These are phyloP conservation scores for Odontamblyopus rebecca DNA, from an alignment of 2,797 vertebrate species.

Conservation along the genomic window DNA sequence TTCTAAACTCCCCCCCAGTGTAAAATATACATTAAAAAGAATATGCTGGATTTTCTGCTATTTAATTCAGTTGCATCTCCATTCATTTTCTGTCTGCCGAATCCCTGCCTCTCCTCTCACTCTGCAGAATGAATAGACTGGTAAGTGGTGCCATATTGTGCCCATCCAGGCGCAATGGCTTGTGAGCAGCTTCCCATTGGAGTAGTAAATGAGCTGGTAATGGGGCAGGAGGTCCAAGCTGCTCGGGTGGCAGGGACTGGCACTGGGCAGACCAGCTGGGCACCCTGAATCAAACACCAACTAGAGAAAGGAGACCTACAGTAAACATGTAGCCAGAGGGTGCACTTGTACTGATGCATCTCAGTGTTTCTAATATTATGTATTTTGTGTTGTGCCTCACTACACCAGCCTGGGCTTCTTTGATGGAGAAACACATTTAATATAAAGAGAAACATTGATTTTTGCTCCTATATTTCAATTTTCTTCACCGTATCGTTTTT, in stretches of 20 bases:
- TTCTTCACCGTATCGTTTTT: slow-evolving; percentile 12
- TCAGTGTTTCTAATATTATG: slow-evolving; percentile 7
- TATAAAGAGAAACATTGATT: slow-evolving; percentile 24
- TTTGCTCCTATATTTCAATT: slow-evolving; percentile 18
- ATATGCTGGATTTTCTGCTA: slow-evolving; percentile 30
- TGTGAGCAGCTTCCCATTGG: slow-evolving; percentile 67
- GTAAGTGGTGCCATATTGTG: slow-evolving; percentile 81
- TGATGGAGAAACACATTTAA: slow-evolving; percentile 12
- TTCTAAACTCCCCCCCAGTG: slow-evolving; percentile 17
- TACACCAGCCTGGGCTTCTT: slow-evolving; percentile 24
- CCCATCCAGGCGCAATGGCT: slow-evolving; percentile 71
- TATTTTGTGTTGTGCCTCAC: slow-evolving; percentile 31
- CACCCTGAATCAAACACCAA: slow-evolving; percentile 65
- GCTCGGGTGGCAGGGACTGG: slow-evolving; percentile 52
- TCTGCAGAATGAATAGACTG: slow-evolving; percentile 62
- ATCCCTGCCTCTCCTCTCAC: slow-evolving; percentile 43
- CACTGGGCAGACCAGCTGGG: slow-evolving; percentile 63
- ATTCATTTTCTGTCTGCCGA: slow-evolving; percentile 43
- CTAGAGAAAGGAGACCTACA: slow-evolving; percentile 37
- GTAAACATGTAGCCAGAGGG: slow-evolving; percentile 30
- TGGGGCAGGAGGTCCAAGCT: slow-evolving; percentile 67
- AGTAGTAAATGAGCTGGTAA: slow-evolving; percentile 75
- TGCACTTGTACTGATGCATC: slow-evolving; percentile 31
- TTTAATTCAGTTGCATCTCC: slow-evolving; percentile 42
- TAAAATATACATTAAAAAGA: slow-evolving; percentile 27